Percentiles rank a stretch among this genome's conserved stretches.
Evolutionary conservation across 2,888 invertebrate genomes (phyloP).

Genomic region (Coremacera marginata): DNA sequence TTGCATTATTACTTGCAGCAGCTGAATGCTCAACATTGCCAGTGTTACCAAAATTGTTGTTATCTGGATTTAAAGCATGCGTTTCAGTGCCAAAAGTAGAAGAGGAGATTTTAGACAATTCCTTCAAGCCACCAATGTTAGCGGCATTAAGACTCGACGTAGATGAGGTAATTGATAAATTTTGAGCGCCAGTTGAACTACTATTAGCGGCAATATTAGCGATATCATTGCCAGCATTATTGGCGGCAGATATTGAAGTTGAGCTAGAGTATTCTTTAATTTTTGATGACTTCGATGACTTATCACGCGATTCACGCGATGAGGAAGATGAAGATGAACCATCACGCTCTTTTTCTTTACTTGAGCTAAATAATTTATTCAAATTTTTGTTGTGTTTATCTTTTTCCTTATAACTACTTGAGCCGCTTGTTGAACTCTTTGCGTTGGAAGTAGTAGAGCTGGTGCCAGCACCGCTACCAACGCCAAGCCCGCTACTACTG

Average conservation of each 20-base stretch:
- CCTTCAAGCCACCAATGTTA: slow-evolving; percentile 36
- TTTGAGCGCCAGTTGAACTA: slow-evolving; percentile 46
- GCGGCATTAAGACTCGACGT: slow-evolving; percentile 12
- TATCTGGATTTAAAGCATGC: slow-evolving; percentile 41
- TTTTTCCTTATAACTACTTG: slow-evolving; percentile 65
- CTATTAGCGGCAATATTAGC: background rate
- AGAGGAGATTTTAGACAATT: slow-evolving; percentile 35
- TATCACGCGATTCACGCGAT: slow-evolving; percentile 62
- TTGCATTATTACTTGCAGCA: background rate
- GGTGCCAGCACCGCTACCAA: slow-evolving; percentile 46
- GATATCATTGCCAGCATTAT: slow-evolving; percentile 8
- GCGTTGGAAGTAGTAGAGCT: slow-evolving; percentile 47
- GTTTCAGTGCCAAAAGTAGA: slow-evolving; percentile 42
- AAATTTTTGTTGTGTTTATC: slow-evolving; percentile 68
- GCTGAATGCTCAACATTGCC: slow-evolving; percentile 75
- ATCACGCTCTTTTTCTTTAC: slow-evolving; percentile 67
- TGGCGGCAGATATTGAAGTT: slow-evolving; percentile 32
- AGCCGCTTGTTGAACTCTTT: slow-evolving; percentile 50
- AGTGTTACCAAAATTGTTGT: slow-evolving; percentile 66
- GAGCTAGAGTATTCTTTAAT: slow-evolving; percentile 58
- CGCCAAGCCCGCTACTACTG: slow-evolving; percentile 24
- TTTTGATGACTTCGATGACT: slow-evolving; percentile 67
- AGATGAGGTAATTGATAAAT: slow-evolving; percentile 43
- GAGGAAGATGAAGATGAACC: slow-evolving; percentile 63
- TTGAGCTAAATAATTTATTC: slow-evolving; percentile 64